Base-by-base conservation (phyloP, 2,797 vertebrate species). In the Siniperca scherzeri region DNA sequence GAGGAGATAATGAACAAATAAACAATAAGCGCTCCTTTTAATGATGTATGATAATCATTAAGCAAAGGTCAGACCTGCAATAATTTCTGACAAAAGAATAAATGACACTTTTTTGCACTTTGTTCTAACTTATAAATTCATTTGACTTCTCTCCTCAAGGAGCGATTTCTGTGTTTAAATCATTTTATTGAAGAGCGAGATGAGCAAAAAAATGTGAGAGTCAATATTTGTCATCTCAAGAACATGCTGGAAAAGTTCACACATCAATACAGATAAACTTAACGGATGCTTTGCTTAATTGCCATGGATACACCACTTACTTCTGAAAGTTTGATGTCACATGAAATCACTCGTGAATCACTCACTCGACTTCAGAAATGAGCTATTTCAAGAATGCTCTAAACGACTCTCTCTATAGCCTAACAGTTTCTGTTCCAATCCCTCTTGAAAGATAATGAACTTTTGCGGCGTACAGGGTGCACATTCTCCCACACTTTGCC, bases 401-500 rank as follows among this genome's bases (percentile, higher is more conserved):
- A 2, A 76, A 73, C 10, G 1, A 25, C 33, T 52, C 68, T 69
- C 40, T 77, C 38, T 19, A 25, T 61, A 57, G 22, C 27, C 12
- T 1, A 66, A 72, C 27, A 0, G 6, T 33, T 77, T 82, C 25
- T 33, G 5, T 66, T 78, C 77, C 61, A 77, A 5, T 84, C 64
- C 46, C 64, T n/a, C 27, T 70, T 61, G 61, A 69, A 67, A 82
- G 36, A 77, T 87, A 87, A 92, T 90, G 70, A 90, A 87, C 82
- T 84, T 83, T 60, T 46, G 79, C 71, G 68, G 69, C 12, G 14
- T 44, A 82, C 70, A 68, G 52, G 19, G 27, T 71, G 68, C 33
- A 59, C 1, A 11, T 80, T 89, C 87, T 82, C 86, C 84, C 84
- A 90, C 87, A 77, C 85, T 83, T 83, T 77, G 84, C 64, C 77